Percentiles rank a stretch among this genome's conserved stretches.
Conservation (phyloP, 2,797 vertebrate species). For the Trachops cirrhosus region DNA sequence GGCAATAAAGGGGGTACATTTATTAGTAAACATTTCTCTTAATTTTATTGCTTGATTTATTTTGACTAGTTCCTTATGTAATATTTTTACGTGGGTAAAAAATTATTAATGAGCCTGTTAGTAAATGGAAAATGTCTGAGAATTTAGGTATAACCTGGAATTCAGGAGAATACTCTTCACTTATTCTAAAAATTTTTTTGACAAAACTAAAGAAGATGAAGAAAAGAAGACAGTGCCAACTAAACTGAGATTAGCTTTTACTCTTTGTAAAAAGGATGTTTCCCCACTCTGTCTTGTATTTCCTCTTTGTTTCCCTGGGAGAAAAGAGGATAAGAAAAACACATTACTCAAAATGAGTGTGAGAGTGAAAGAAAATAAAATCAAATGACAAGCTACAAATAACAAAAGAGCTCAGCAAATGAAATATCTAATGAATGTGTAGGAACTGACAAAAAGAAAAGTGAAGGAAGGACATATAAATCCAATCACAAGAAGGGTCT, state of each 20-base stretch:
- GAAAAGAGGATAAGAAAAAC: conserved; percentile 46
- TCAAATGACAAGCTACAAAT: conserved; percentile 63
- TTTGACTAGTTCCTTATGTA: conserved; percentile 70
- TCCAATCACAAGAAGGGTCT: conserved; percentile 11
- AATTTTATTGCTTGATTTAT: conserved; percentile 76
- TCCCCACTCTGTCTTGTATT: not conserved
- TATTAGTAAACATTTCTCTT: conserved; percentile 72
- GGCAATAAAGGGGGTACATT: conserved; percentile 63
- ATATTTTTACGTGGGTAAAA: conserved; percentile 70
- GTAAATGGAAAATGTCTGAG: not conserved
- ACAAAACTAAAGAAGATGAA: conserved; percentile 42
- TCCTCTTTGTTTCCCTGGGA: conserved; percentile 57
- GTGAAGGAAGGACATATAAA: conserved; percentile 42
- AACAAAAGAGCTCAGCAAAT: conserved; percentile 50
- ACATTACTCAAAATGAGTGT: conserved; percentile 58
- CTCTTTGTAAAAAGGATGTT: not conserved
- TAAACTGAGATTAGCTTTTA: conserved; percentile 61
- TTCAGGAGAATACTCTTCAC: not conserved
- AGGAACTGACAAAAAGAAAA: conserved; percentile 48
- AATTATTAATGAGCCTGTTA: conserved; percentile 38
- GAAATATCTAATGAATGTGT: conserved; percentile 60
- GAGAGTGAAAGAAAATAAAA: conserved; percentile 69
- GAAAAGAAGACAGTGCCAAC: conserved; percentile 6
- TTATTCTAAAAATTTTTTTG: not conserved
- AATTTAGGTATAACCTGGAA: not conserved